These are phyloP conservation scores for Xylocopa sonorina DNA, from an alignment of 1,140 invertebrate species.

Conservation along the genomic window DNA sequence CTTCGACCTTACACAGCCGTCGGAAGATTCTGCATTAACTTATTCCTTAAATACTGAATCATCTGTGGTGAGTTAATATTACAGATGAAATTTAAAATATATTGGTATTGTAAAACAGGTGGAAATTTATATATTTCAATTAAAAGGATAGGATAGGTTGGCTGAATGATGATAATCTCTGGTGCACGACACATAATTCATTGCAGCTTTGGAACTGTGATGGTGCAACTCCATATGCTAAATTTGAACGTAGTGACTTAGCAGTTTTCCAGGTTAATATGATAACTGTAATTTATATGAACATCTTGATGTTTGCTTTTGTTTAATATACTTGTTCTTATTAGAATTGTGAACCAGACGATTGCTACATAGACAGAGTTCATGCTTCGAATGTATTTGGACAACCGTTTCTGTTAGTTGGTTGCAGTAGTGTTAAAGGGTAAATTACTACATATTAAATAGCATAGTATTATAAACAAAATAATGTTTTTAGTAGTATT, in stretches of 20 bases:
- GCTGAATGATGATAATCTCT: slow-evolving; percentile 81
- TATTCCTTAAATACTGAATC: slow-evolving; percentile 92
- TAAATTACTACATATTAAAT: slow-evolving; percentile 62
- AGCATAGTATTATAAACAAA: slow-evolving; percentile 15
- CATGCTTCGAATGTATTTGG: slow-evolving; percentile 70
- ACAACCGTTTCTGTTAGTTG: slow-evolving; percentile 84
- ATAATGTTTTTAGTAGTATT: not conserved
- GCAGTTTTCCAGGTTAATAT: slow-evolving; percentile 62
- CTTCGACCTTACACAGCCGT: slow-evolving; percentile 88
- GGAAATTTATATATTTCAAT: slow-evolving; percentile 40
- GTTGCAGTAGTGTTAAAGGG: slow-evolving; percentile 84
- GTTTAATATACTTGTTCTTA: slow-evolving; percentile 63
- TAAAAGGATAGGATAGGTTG: slow-evolving; percentile 78
- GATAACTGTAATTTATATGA: not conserved
- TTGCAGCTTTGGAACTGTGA: slow-evolving; percentile 88
- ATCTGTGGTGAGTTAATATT: slow-evolving; percentile 85
- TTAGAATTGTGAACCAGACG: slow-evolving; percentile 84
- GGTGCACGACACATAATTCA: slow-evolving; percentile 88
- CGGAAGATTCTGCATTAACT: slow-evolving; percentile 91
- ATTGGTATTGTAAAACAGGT: not conserved
- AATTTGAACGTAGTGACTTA: slow-evolving; percentile 82
- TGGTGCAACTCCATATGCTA: slow-evolving; percentile 83
- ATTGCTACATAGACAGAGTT: slow-evolving; percentile 85
- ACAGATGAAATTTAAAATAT: not conserved
- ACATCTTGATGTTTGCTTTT: not conserved